Conservation (phyloP, 2,797 vertebrate species). For the Loriculus beryllinus region DNA sequence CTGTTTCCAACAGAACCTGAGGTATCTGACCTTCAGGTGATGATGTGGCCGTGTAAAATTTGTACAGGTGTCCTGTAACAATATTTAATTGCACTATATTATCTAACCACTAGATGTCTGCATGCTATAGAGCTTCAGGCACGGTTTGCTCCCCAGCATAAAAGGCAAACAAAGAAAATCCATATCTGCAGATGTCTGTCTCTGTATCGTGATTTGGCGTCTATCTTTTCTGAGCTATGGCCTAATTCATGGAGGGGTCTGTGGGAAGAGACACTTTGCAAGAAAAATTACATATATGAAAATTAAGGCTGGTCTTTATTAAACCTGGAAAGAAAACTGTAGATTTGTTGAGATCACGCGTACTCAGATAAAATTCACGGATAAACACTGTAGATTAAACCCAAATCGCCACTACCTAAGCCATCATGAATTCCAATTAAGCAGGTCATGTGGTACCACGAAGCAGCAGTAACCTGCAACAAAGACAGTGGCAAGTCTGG, state of each 20-base stretch:
- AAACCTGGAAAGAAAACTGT: neutral
- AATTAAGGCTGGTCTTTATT: neutral
- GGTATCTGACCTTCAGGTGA: neutral
- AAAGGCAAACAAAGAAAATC: slow-evolving; percentile 27
- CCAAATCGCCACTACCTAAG: neutral
- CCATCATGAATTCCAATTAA: neutral
- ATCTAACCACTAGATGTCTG: slow-evolving; percentile 63
- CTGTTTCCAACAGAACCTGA: neutral
- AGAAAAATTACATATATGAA: neutral
- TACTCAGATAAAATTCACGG: neutral
- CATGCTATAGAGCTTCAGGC: slow-evolving; percentile 39
- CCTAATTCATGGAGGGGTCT: neutral
- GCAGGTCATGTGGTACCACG: rapidly evolving
- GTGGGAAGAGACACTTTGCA: neutral
- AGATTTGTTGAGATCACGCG: neutral
- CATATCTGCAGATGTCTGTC: neutral
- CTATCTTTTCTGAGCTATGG: neutral
- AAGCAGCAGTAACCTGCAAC: neutral
- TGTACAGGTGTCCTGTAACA: neutral
- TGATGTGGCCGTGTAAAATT: rapidly evolving
- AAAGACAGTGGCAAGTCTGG: neutral
- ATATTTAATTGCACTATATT: slow-evolving; percentile 24
- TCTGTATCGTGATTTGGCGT: neutral
- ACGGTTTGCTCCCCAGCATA: neutral
- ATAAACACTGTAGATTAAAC: neutral